Evolutionary conservation across 1,140 invertebrate species (phyloP).

Genomic region (Camponotus pennsylvanicus): DNA sequence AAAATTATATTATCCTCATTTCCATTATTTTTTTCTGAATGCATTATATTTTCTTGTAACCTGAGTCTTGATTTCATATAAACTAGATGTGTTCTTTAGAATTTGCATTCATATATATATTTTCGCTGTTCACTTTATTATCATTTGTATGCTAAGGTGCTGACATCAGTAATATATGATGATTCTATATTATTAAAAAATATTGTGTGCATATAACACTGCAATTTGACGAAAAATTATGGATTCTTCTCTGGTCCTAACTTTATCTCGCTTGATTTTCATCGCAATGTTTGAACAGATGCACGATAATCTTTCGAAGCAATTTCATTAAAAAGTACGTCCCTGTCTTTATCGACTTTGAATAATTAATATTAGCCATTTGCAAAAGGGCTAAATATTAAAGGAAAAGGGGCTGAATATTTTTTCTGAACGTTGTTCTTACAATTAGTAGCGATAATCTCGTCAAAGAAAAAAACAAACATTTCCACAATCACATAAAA

Average conservation of each 20-base stretch:
- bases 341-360: no score
- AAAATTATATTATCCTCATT: no score
- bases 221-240: background rate
- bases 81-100: no score
- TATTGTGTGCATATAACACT: background rate
- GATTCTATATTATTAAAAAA: background rate
- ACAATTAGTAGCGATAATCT: background rate
- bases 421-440: background rate
- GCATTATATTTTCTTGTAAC: no score
- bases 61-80: no score
- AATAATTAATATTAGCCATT: constrained; percentile 27
- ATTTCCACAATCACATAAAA: background rate
- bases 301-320: constrained; percentile 49
- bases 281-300: constrained; percentile 70
- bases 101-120: no score
- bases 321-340: constrained; percentile 21
- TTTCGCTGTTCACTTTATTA: no score
- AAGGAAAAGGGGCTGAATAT: background rate
- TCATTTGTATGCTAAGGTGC: no score
- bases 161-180: no score
- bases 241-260: constrained; percentile 1
- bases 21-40: no score
- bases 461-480: background rate
- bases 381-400: background rate
- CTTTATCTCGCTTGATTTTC: constrained; percentile 21